phyloP scores from a whole-genome alignment of 2,797 vertebrate genomes.

The Syngnathus rostellatus region DNA sequence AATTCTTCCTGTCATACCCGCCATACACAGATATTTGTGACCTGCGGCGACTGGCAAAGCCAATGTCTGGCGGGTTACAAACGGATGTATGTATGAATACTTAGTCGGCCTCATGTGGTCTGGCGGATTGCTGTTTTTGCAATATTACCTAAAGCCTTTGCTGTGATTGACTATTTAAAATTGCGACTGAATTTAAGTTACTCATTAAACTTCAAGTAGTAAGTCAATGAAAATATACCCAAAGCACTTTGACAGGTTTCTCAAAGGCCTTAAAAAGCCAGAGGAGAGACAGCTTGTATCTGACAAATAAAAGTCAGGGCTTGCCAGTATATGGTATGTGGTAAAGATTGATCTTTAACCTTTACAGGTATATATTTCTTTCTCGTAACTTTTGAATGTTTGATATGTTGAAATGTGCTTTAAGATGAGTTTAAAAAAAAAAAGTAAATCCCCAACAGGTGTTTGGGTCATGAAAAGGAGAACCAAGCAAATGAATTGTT shows the following conservation, averaged over 20 bases:
- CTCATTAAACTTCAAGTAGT: background rate
- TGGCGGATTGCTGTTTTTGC: slow-evolving; percentile 12
- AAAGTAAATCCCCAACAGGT: no score
- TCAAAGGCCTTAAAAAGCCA: background rate
- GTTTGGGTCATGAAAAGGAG: no score
- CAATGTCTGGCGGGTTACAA: slow-evolving; percentile 23
- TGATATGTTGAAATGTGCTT: no score
- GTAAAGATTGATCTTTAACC: no score
- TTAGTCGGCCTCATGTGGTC: background rate
- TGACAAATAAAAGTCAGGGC: background rate
- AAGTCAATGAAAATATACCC: background rate
- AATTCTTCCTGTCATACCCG: slow-evolving; percentile 47
- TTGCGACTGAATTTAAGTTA: background rate
- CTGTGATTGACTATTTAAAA: background rate
- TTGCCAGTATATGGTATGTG: no score
- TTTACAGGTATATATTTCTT: no score
- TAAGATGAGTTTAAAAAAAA: no score
- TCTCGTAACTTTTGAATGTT: no score
- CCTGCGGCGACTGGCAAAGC: slow-evolving; percentile 38
- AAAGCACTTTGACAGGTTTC: background rate
- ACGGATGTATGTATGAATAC: slow-evolving; percentile 14
- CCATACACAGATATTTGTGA: slow-evolving; percentile 53
- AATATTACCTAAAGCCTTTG: background rate
- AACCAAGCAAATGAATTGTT: no score
- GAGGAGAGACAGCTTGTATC: background rate